Percentiles rank a stretch among this genome's conserved stretches.
Evolutionary conservation across 2,113 vertebrate genomes (phyloP).

Genomic region (Pipa parva): DNA sequence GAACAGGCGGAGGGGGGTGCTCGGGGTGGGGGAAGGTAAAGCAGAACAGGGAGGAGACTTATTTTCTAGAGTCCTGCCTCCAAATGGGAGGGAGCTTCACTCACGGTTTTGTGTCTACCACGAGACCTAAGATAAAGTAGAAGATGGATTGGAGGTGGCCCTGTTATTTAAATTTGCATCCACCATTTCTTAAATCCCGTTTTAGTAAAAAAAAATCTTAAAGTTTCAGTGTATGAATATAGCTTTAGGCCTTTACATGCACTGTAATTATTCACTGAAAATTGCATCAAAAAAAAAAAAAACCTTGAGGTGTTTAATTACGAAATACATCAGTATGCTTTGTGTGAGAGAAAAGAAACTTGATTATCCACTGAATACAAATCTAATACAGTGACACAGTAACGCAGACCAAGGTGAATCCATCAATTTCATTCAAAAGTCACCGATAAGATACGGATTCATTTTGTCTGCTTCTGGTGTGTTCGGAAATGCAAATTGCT

Average conservation of each 20-base stretch:
- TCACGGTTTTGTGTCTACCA: no score
- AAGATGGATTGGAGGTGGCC: not conserved
- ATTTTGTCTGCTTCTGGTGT: not conserved
- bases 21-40: no score
- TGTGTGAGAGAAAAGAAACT: not conserved
- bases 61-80: no score
- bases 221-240: conserved; percentile 11
- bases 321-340: conserved; percentile 30
- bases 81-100: no score
- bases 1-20: no score
- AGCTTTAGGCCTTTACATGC: conserved; percentile 16
- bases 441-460: not conserved
- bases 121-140: no score
- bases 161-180: not conserved
- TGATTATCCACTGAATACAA: conserved; percentile 3
- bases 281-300: conserved; percentile 39
- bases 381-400: conserved; percentile 2
- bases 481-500: not conserved
- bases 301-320: conserved; percentile 39
- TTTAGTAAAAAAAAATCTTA: not conserved
- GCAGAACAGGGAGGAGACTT: no score
- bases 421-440: not conserved
- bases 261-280: conserved; percentile 38
- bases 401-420: not conserved
- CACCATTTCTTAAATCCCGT: not conserved